phyloP scores from a whole-genome alignment of 2,797 vertebrate genomes.

The Gymnoscopelus braueri region DNA sequence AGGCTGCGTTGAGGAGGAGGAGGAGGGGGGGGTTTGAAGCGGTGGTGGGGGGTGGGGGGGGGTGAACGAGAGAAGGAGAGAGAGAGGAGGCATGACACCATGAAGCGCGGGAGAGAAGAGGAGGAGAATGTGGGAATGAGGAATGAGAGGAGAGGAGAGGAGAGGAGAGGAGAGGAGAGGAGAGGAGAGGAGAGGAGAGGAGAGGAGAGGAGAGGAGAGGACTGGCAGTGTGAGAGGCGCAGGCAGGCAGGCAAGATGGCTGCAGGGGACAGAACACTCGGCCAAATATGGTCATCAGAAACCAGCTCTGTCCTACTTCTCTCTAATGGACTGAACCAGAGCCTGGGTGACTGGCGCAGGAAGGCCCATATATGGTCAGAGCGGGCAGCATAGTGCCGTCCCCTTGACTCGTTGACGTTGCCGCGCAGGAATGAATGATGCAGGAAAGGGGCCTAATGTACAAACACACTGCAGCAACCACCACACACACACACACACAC shows the following conservation, averaged over 20 bases:
- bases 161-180: slow-evolving; percentile 17
- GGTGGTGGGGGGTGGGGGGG: slow-evolving; percentile 15
- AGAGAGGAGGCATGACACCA: slow-evolving; percentile 23
- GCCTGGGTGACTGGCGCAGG: slow-evolving; percentile 55
- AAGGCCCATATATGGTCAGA: slow-evolving; percentile 62
- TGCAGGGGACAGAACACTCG: slow-evolving; percentile 71
- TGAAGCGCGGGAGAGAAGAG: too few relatives aligned
- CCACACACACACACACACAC: background rate
- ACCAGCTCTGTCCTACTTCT: slow-evolving; percentile 78
- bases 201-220: slow-evolving; percentile 37
- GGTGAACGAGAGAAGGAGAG: slow-evolving; percentile 13
- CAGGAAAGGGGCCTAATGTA: slow-evolving; percentile 58
- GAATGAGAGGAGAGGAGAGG: too few relatives aligned
- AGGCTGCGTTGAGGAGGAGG: slow-evolving; percentile 21
- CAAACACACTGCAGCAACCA: slow-evolving; percentile 56
- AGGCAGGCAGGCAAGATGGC: slow-evolving; percentile 70
- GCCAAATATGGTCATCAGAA: slow-evolving; percentile 79
- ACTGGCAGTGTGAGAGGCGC: slow-evolving; percentile 60
- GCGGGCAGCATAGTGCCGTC: slow-evolving; percentile 29
- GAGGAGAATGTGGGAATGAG: too few relatives aligned
- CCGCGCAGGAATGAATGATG: slow-evolving; percentile 63
- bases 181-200: slow-evolving; percentile 39
- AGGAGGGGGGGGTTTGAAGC: slow-evolving; percentile 28
- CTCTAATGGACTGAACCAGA: slow-evolving; percentile 69
- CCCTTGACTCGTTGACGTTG: slow-evolving; percentile 61